phyloP scores from a whole-genome alignment of 2,797 vertebrate species.

The Lemur catta region DNA sequence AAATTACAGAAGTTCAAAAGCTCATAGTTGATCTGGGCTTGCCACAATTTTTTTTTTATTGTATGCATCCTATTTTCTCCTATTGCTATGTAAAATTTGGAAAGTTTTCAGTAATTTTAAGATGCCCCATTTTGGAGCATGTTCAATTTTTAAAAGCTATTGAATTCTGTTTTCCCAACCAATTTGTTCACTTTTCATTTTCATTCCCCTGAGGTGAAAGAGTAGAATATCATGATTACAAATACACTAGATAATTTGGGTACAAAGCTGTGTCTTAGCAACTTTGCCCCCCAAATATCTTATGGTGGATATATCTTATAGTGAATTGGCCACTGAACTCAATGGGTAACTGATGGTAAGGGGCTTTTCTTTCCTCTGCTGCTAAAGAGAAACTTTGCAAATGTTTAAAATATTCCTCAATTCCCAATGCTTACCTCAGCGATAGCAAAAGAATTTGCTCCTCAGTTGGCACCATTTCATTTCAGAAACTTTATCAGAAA shows the following conservation, averaged over 20 bases:
- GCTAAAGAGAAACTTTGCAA: neutral
- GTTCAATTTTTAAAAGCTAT: neutral
- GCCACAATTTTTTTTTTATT: neutral
- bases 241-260: neutral
- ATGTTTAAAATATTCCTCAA: neutral
- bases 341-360: neutral
- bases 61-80: neutral
- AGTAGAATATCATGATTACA: neutral
- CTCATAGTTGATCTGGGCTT: neutral
- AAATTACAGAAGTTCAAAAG: neutral
- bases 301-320: neutral
- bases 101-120: neutral
- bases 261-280: neutral
- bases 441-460: neutral
- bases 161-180: neutral
- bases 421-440: neutral
- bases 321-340: neutral
- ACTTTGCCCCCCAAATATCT: neutral
- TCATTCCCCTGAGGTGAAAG: neutral
- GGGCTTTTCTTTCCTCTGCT: neutral
- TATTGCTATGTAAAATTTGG: neutral
- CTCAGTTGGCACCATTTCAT: neutral
- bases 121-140: neutral
- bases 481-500: slow-evolving; percentile 8
- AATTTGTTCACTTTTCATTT: neutral